Percentiles rank a stretch among this genome's conserved stretches.
phyloP scores from a whole-genome alignment of 1,140 invertebrate species.

The Orius insidiosus region DNA sequence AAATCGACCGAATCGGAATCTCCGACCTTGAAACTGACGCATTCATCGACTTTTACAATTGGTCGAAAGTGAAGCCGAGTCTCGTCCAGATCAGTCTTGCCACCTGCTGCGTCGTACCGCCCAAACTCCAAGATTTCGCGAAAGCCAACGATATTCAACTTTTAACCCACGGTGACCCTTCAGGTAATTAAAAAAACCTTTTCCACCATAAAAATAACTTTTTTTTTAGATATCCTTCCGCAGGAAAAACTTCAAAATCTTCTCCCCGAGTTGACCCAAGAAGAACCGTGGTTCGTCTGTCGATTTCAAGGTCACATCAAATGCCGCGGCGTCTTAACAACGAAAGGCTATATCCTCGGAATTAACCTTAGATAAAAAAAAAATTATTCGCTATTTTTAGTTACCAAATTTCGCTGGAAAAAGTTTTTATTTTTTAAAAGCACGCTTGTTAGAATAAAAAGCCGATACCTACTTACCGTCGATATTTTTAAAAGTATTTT shows the following conservation, averaged over 20 bases:
- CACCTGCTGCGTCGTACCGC: conserved; percentile 88
- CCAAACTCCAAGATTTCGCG: conserved; percentile 73
- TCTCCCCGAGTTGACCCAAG: conserved; percentile 26
- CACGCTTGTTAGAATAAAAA: too few species aligned
- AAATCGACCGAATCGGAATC: conserved; percentile 61
- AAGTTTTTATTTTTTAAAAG: too few species aligned
- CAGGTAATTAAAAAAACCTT: conserved; percentile 36
- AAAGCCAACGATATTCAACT: conserved; percentile 81
- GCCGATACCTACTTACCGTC: too few species aligned
- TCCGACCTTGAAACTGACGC: conserved; percentile 70
- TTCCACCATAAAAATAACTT: too few species aligned
- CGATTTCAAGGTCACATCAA: conserved; percentile 77
- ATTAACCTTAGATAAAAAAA: too few species aligned
- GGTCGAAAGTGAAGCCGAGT: conserved; percentile 68
- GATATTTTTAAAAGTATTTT: too few species aligned
- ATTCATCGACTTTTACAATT: conserved; percentile 58
- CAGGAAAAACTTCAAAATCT: conserved; percentile 30
- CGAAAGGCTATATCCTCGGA: conserved; percentile 59
- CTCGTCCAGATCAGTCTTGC: conserved; percentile 92
- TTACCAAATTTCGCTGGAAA: too few species aligned
- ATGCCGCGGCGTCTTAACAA: conserved; percentile 70
- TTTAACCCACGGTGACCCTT: conserved; percentile 86
- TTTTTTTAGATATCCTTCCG: conserved; percentile 40
- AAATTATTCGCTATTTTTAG: too few species aligned
- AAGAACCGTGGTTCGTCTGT: conserved; percentile 46